Evolutionary conservation across 1,140 invertebrate genomes (phyloP).

Genomic region (Aphaenogaster rudis): DNA sequence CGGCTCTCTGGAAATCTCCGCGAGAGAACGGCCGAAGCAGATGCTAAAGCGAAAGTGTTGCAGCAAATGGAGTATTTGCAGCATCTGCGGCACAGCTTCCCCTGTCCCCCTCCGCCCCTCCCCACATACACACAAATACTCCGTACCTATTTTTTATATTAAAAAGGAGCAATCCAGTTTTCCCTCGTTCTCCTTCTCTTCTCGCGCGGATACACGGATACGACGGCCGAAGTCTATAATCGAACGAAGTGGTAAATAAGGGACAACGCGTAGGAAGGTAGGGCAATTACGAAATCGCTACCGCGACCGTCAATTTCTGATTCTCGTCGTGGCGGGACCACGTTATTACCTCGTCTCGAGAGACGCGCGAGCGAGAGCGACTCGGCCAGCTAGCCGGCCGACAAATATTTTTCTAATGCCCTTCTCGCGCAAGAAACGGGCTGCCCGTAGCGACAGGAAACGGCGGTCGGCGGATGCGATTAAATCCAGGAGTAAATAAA

Average conservation of each 20-base stretch:
- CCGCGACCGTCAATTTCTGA: constrained; percentile 51
- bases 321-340: constrained; percentile 45
- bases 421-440: constrained; percentile 49
- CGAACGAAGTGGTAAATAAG: constrained; percentile 43
- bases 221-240: constrained; percentile 14
- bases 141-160: not conserved
- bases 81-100: not conserved
- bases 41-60: not conserved
- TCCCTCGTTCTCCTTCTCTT: not conserved
- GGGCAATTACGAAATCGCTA: constrained; percentile 57
- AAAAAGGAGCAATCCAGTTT: not conserved
- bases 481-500: constrained; percentile 74
- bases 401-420: constrained; percentile 53
- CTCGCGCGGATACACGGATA: not conserved
- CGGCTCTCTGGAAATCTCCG: not conserved
- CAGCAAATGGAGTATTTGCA: not conserved
- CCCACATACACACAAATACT: not conserved
- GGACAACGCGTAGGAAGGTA: constrained; percentile 6
- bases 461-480: constrained; percentile 70
- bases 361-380: not conserved
- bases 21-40: not conserved
- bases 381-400: not conserved
- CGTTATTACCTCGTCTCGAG: constrained; percentile 50
- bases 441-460: constrained; percentile 70
- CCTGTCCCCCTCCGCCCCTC: not conserved